Percentiles rank a stretch among this genome's conserved stretches.
phyloP scores from a whole-genome alignment of 2,113 vertebrate genomes.

The Esox niger region DNA sequence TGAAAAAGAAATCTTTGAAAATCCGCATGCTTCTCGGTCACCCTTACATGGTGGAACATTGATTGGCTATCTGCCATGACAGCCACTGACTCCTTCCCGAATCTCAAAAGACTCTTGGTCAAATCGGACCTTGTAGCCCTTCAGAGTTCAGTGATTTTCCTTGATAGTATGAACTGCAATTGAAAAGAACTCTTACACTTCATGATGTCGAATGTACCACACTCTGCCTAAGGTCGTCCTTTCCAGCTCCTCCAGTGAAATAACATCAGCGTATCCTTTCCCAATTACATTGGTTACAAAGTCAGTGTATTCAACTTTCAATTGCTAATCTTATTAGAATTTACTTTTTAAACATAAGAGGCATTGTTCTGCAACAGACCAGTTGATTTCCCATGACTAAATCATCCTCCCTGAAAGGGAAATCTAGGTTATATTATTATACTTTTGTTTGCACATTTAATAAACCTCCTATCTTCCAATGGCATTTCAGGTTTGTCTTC shows the following conservation, averaged over 20 bases:
- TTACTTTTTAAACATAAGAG: constrained; percentile 1
- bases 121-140: constrained; percentile 13
- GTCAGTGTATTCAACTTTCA: background rate
- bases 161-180: constrained; percentile 9
- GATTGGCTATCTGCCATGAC: background rate
- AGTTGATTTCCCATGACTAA: background rate
- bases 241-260: background rate
- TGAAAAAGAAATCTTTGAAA: background rate
- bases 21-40: background rate
- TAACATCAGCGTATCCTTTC: constrained; percentile 3
- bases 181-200: constrained; percentile 12
- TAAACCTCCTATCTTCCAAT: constrained; percentile 10
- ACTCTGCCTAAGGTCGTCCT: background rate
- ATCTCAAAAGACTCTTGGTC: background rate
- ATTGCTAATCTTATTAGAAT: background rate
- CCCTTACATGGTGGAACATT: background rate
- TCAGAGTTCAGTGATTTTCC: constrained; percentile 17
- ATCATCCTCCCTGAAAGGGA: background rate
- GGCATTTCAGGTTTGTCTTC: constrained; percentile 16
- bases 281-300: constrained; percentile 3
- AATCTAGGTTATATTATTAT: background rate
- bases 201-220: background rate
- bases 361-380: background rate
- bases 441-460: background rate
- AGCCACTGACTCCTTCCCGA: background rate